Conservation (phyloP, 2,888 invertebrate species). For the Notocelia uddmanniana region DNA sequence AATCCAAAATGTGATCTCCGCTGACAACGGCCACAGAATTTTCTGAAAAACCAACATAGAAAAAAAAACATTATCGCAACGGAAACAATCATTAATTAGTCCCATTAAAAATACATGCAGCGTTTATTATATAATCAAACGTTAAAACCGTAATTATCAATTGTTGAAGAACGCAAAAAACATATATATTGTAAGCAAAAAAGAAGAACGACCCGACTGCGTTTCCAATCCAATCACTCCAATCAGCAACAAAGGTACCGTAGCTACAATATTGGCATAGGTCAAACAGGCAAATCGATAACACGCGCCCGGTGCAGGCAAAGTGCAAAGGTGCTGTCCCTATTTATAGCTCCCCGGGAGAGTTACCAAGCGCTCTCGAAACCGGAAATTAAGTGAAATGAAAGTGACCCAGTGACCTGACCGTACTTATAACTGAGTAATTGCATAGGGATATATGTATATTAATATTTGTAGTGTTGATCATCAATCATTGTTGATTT, state of each 20-base stretch:
- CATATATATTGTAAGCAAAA: too few relatives aligned
- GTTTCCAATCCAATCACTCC: conserved; percentile 16
- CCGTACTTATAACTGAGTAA: background rate
- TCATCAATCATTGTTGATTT: background rate
- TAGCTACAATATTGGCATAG: conserved; percentile 39
- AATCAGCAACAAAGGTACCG: conserved; percentile 17
- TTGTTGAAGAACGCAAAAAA: too few relatives aligned
- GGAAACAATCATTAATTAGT: too few relatives aligned
- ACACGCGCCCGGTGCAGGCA: conserved; percentile 53
- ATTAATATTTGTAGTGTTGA: background rate
- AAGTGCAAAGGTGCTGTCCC: conserved; percentile 72
- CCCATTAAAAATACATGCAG: too few relatives aligned
- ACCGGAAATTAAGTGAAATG: conserved; percentile 7
- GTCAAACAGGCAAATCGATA: conserved; percentile 51
- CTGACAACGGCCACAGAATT: too few relatives aligned
- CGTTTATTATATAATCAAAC: too few relatives aligned
- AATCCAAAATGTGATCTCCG: too few relatives aligned
- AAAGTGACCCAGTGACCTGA: background rate
- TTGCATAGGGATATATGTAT: background rate
- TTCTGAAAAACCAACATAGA: too few relatives aligned
- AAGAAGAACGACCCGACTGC: too few relatives aligned
- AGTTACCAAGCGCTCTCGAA: conserved; percentile 19
- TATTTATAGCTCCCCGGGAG: conserved; percentile 69
- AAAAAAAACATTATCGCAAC: too few relatives aligned
- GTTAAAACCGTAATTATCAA: too few relatives aligned